Conservation (phyloP, 2,797 vertebrate species). For the Argya squamiceps region DNA sequence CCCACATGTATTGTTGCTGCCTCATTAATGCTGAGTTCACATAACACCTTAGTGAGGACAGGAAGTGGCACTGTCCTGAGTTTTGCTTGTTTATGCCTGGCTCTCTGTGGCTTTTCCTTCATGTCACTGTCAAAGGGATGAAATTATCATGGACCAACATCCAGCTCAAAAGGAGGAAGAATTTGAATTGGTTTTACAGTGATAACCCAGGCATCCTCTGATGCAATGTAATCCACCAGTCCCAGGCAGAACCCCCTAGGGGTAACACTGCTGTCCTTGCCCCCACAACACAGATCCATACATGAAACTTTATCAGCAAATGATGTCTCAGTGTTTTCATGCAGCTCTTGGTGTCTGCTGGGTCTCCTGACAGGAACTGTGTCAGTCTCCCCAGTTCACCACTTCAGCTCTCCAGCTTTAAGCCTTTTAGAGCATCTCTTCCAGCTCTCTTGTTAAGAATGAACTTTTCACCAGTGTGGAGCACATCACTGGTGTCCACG, state of each 20-base stretch:
- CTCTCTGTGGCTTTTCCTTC: not conserved
- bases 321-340: not conserved
- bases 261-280: not conserved
- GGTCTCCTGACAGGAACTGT: not conserved
- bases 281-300: not conserved
- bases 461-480: fast-evolving
- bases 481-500: fast-evolving
- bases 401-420: not conserved
- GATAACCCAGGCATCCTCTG: not conserved
- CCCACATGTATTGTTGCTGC: not conserved
- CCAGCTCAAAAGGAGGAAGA: not conserved
- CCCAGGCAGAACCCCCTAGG: not conserved
- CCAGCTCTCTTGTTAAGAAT: not conserved
- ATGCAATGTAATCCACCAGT: not conserved
- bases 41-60: not conserved
- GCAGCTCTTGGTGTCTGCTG: not conserved
- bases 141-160: conserved; percentile 1
- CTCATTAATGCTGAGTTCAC: not conserved
- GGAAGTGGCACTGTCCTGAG: not conserved
- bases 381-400: not conserved
- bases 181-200: not conserved
- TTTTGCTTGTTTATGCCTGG: not conserved
- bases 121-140: not conserved
- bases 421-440: not conserved
- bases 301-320: not conserved